Percentiles rank a stretch among this genome's conserved stretches.
Evolutionary conservation across 1,140 invertebrate species (phyloP).

Genomic region (Paramacrobiotus metropolitanus): DNA sequence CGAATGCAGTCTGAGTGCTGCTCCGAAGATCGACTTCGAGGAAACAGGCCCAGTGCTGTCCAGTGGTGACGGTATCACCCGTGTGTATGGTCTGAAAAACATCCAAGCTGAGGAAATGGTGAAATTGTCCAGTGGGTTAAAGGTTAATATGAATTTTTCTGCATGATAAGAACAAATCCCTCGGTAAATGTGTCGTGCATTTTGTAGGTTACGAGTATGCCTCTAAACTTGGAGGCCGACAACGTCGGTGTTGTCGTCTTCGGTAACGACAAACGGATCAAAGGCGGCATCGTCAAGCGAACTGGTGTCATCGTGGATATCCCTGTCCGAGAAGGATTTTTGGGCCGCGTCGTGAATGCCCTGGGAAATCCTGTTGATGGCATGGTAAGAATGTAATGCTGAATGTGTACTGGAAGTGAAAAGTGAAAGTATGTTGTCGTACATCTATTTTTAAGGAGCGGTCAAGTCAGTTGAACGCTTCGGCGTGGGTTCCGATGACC

Average conservation of each 20-base stretch:
- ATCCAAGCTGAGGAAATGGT: constrained; percentile 99
- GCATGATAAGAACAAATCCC: too few species aligned
- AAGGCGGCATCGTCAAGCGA: constrained; percentile 96
- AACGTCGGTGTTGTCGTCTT: constrained; percentile 99
- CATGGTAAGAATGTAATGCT: too few species aligned
- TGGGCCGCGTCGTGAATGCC: constrained; percentile 96
- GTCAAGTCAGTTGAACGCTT: constrained; percentile 9
- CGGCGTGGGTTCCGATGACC: constrained; percentile 97
- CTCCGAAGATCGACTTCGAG: constrained; percentile 58
- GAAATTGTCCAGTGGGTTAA: constrained; percentile 98
- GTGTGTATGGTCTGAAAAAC: constrained; percentile 99
- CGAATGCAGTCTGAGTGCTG: constrained; percentile 73
- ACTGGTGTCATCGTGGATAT: constrained; percentile 99
- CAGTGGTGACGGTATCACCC: constrained; percentile 99
- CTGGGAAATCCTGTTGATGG: constrained; percentile 91
- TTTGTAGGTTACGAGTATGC: too few species aligned
- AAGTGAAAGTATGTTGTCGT: too few species aligned
- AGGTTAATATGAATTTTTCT: too few species aligned
- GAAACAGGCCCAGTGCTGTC: constrained; percentile 95
- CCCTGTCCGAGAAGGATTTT: constrained; percentile 75
- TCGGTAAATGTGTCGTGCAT: too few species aligned
- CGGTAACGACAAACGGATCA: constrained; percentile 98
- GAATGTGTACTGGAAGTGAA: too few species aligned
- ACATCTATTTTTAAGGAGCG: too few species aligned
- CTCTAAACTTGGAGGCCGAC: constrained; percentile 98